phyloP scores from a whole-genome alignment of 2,888 invertebrate genomes.

The Matsumyia berberina region DNA sequence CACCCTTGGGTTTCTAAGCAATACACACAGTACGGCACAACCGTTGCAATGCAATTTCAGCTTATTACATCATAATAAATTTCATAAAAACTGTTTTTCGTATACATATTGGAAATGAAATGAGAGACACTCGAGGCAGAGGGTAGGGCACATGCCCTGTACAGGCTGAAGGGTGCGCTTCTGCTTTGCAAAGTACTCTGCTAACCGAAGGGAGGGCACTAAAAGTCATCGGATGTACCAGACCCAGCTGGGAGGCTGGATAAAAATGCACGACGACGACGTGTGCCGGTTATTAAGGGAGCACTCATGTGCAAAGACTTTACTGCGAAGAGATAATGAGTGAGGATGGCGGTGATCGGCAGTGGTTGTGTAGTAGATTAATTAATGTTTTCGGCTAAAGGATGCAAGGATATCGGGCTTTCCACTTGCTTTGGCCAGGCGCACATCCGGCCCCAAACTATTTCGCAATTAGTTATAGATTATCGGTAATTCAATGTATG shows the following conservation, averaged over 20 bases:
- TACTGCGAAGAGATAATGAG: conserved; percentile 65
- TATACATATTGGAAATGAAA: conserved; percentile 59
- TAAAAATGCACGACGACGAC: conserved; percentile 56
- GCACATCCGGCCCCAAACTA: conserved; percentile 67
- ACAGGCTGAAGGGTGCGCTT: conserved; percentile 34
- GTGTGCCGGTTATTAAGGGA: conserved; percentile 74
- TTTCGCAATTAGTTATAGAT: conserved; percentile 71
- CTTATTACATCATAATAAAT: conserved; percentile 74
- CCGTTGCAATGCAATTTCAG: conserved; percentile 68
- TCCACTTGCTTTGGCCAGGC: conserved; percentile 50
- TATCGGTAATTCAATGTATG: conserved; percentile 76
- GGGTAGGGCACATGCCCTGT: too few species aligned
- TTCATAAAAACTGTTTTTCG: conserved; percentile 64
- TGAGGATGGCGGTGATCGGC: conserved; percentile 28
- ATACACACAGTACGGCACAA: conserved; percentile 21
- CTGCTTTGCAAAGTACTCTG: background rate
- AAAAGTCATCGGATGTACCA: conserved; percentile 51
- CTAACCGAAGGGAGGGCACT: conserved; percentile 7
- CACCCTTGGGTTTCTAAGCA: conserved; percentile 44
- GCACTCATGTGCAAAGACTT: conserved; percentile 70
- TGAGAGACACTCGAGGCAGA: conserved; percentile 43
- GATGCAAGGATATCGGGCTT: conserved; percentile 49
- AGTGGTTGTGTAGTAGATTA: conserved; percentile 40
- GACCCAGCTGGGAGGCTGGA: conserved; percentile 9
- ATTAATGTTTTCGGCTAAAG: conserved; percentile 54